Conservation (phyloP, 2,797 vertebrate species). For the Buphagus erythrorhynchus region DNA sequence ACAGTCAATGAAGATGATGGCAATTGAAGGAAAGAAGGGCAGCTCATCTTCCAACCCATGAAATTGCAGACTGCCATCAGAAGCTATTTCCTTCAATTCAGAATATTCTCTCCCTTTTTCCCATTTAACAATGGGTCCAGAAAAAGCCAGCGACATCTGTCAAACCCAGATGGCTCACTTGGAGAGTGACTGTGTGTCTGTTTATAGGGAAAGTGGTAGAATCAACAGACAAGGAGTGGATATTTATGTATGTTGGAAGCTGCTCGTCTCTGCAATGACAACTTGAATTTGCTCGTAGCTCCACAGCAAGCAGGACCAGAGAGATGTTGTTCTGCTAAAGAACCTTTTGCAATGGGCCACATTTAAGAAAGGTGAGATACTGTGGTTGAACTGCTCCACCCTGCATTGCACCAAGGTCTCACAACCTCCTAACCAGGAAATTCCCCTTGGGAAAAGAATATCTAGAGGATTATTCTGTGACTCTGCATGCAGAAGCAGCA, state of each 20-base stretch:
- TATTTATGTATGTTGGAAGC: slow-evolving; percentile 36
- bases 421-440: neutral
- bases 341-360: neutral
- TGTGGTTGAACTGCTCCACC: neutral
- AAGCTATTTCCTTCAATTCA: slow-evolving; percentile 70
- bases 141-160: slow-evolving; percentile 70
- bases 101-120: slow-evolving; percentile 50
- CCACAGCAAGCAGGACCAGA: neutral
- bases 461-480: neutral
- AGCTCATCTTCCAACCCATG: slow-evolving; percentile 46
- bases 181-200: slow-evolving; percentile 19
- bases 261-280: neutral
- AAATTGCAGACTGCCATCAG: slow-evolving; percentile 65
- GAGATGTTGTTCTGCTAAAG: neutral
- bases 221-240: slow-evolving; percentile 36
- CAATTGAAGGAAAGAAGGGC: slow-evolving; percentile 52
- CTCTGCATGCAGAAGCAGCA: neutral
- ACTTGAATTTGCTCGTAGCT: neutral
- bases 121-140: slow-evolving; percentile 60
- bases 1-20: slow-evolving; percentile 51
- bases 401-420: neutral
- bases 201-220: slow-evolving; percentile 43
- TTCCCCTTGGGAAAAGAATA: neutral
- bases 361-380: neutral
- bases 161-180: slow-evolving; percentile 71